phyloP scores from a whole-genome alignment of 2,797 vertebrate genomes.

The Xenentodon cancila region DNA sequence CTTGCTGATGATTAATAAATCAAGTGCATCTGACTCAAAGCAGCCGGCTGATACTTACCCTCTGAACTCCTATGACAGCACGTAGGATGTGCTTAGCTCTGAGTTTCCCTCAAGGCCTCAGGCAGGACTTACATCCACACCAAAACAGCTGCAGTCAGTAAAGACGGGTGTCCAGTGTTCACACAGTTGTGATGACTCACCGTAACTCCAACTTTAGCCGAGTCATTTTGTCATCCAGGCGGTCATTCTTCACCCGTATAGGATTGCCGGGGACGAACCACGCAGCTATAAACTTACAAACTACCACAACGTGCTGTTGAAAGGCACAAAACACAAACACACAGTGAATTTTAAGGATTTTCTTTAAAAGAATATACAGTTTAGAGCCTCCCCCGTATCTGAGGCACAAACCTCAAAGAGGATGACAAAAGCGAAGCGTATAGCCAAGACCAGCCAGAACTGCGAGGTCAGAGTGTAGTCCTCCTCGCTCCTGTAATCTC shows the following conservation, averaged over 20 bases:
- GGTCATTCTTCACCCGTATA: conserved; percentile 82
- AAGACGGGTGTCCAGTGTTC: background rate
- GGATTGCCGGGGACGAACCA: conserved; percentile 91
- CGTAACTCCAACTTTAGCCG: conserved; percentile 72
- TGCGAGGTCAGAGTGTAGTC: conserved; percentile 84
- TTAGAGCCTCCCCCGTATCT: too few relatives aligned
- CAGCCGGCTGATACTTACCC: too few relatives aligned
- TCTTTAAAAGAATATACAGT: too few relatives aligned
- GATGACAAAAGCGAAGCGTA: conserved; percentile 91
- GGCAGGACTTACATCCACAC: background rate
- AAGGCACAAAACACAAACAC: conserved; percentile 1
- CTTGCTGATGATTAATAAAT: too few relatives aligned
- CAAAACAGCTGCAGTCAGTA: too few relatives aligned
- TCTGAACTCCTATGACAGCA: too few relatives aligned
- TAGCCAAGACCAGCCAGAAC: conserved; percentile 91
- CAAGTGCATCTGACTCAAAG: too few relatives aligned
- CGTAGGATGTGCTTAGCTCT: too few relatives aligned
- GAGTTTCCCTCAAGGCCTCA: too few relatives aligned
- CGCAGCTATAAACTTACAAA: conserved; percentile 89
- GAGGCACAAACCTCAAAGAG: conserved; percentile 89
- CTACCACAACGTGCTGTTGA: conserved; percentile 88
- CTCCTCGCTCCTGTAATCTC: conserved; percentile 83
- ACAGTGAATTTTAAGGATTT: background rate
- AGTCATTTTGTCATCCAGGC: conserved; percentile 74
- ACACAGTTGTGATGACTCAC: conserved; percentile 43